Evolutionary conservation across 2,888 invertebrate genomes (phyloP), one percentile per base, ranked within the genome.

Genomic region (Hirtodrosophila duncani): DNA sequence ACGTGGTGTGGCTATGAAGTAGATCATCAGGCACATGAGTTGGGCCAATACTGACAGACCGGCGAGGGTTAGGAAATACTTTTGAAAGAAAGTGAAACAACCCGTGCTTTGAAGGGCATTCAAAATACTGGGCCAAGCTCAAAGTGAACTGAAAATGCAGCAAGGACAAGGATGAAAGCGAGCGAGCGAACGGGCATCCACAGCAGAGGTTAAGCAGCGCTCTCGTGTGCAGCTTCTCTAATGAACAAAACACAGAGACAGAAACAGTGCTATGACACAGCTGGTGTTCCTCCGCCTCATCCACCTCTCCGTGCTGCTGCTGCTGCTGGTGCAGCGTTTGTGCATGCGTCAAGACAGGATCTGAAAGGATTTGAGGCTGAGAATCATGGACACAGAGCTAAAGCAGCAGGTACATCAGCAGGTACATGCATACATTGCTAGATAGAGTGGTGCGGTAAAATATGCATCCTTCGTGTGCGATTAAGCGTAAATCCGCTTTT

Each of bases 401-500:
- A 21, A 14, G 21, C 6, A 17, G 13, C 41, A 21, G 31, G 16
- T 31, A 4, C 8, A 9, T 24, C 8, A 13, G 13, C 16, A 49
- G 33, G 24, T 42, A 48, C 30, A 14, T 14, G 16, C 38, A 38
- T 10, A 1, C 27, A 29, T n/a, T 7, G 6, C 3, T 3, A 18
- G 3, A 10, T 17, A 9, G 26, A 20, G 26, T 13, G 14, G 30
- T n/a, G n/a, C n/a, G 30, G 63, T 71, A 56, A 78, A 78, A 69
- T 74, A 74, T 78, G 70, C 63, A 70, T 70, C 79, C 72, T 77
- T 68, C 63, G 70, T 74, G 74, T 66, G 68, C 67, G 70, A 77
- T 68, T 70, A 64, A 72, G 69, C 63, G 63, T 56, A 64, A 74
- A 75, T 75, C 75, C 59, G 55, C 53, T 59, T 67, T 52, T 53